Percentiles rank a stretch among this genome's conserved stretches.
These are phyloP conservation scores for Volucella inflata DNA, from an alignment of 2,888 invertebrate species.

Conservation along the genomic window DNA sequence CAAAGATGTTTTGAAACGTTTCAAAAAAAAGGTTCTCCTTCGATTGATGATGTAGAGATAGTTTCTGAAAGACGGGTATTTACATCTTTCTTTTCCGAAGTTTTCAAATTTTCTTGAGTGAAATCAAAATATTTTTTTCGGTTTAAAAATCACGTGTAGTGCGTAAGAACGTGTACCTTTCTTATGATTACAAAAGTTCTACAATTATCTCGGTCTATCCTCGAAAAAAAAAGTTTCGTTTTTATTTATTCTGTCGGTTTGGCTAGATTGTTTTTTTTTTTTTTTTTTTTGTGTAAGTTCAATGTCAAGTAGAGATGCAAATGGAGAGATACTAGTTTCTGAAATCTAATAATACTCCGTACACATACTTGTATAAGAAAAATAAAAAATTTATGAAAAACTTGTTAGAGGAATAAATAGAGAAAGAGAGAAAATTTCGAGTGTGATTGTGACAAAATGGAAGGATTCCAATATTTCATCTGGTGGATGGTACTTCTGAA, in stretches of 20 bases:
- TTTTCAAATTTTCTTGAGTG: conserved; percentile 27
- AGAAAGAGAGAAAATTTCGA: conserved; percentile 15
- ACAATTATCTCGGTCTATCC: background rate
- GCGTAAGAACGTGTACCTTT: conserved; percentile 25
- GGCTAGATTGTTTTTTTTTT: background rate
- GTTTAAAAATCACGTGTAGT: background rate
- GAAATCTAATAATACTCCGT: background rate
- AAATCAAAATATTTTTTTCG: conserved; percentile 9
- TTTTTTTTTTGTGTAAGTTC: conserved; percentile 46
- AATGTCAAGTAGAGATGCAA: conserved; percentile 66
- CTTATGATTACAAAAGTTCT: background rate
- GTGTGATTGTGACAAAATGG: conserved; percentile 78
- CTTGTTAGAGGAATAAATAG: conserved; percentile 1
- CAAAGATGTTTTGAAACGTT: conserved; percentile 51
- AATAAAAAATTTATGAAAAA: conserved; percentile 8
- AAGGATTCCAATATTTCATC: conserved; percentile 80
- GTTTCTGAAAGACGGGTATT: conserved; percentile 37
- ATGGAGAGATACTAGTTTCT: conserved; percentile 27
- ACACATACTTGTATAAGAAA: conserved; percentile 5
- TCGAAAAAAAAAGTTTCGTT: background rate
- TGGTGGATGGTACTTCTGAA: conserved; percentile 81
- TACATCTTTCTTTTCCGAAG: conserved; percentile 50
- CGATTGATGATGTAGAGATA: conserved; percentile 49
- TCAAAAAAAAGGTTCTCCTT: conserved; percentile 23
- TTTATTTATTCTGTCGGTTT: conserved; percentile 6